phyloP scores from a whole-genome alignment of 2,888 invertebrate species.

The Polydrusus cervinus region DNA sequence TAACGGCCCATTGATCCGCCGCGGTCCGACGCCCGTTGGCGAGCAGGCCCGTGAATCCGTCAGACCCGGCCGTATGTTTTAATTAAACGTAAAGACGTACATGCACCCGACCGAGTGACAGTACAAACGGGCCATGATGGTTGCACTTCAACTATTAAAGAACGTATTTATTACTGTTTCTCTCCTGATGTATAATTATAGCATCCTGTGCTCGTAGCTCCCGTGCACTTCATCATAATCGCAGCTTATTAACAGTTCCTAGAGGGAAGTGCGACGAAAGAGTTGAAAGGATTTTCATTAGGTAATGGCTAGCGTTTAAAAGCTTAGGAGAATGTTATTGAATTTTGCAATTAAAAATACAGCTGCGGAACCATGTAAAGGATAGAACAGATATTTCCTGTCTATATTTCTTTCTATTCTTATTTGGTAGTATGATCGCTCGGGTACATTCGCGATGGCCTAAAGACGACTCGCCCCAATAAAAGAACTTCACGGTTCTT shows the following conservation, averaged over 20 bases:
- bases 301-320: slow-evolving; percentile 5
- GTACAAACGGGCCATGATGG: slow-evolving; percentile 70
- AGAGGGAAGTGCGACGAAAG: slow-evolving; percentile 24
- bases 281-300: slow-evolving; percentile 34
- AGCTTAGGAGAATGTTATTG: background rate
- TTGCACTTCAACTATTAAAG: slow-evolving; percentile 70
- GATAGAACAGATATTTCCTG: too few relatives aligned
- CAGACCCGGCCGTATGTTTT: slow-evolving; percentile 68
- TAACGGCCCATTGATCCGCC: slow-evolving; percentile 59
- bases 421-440: too few relatives aligned
- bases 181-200: slow-evolving; percentile 49
- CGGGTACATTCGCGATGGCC: too few relatives aligned
- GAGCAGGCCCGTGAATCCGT: slow-evolving; percentile 65
- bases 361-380: too few relatives aligned
- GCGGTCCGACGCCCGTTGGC: slow-evolving; percentile 57
- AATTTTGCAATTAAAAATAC: background rate
- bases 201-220: slow-evolving; percentile 41
- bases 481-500: too few relatives aligned
- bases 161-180: slow-evolving; percentile 67
- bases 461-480: too few relatives aligned
- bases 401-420: too few relatives aligned
- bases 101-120: slow-evolving; percentile 68
- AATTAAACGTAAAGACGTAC: slow-evolving; percentile 67
- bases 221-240: slow-evolving; percentile 54
- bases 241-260: slow-evolving; percentile 51